Evolutionary conservation across 2,113 vertebrate species (phyloP).

Genomic region (Protobothrops flavoviridis): DNA sequence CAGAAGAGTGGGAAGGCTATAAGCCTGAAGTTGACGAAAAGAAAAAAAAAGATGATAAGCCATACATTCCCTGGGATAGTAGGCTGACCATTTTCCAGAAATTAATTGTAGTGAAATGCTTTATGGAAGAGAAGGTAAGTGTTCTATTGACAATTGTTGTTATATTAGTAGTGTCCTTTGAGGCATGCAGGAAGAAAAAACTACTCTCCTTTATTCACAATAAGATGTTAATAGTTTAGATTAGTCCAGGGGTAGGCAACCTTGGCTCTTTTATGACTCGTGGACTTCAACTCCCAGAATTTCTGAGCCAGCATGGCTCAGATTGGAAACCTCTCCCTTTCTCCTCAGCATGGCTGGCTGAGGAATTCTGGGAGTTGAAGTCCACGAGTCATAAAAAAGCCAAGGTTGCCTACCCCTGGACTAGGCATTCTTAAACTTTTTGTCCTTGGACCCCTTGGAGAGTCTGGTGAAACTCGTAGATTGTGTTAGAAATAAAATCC

Average conservation of each 20-base stretch:
- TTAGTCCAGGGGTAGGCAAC: no score
- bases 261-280: no score
- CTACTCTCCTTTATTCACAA: background rate
- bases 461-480: background rate
- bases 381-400: no score
- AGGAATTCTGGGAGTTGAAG: no score
- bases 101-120: conserved; percentile 76
- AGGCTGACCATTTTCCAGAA: conserved; percentile 77
- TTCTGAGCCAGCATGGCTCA: no score
- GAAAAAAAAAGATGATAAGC: conserved; percentile 9
- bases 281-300: no score
- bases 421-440: background rate
- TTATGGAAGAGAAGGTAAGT: conserved; percentile 78
- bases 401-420: no score
- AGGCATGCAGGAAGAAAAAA: background rate
- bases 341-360: no score
- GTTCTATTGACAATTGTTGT: background rate
- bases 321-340: no score
- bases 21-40: background rate
- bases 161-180: accelerated
- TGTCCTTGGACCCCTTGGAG: background rate
- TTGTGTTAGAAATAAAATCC: background rate
- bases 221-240: background rate
- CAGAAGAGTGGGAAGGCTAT: conserved; percentile 56
- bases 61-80: conserved; percentile 57